Evolutionary conservation across 2,797 vertebrate genomes (phyloP), one percentile per base, ranked within the genome.

Genomic region (Borostomias antarcticus): DNA sequence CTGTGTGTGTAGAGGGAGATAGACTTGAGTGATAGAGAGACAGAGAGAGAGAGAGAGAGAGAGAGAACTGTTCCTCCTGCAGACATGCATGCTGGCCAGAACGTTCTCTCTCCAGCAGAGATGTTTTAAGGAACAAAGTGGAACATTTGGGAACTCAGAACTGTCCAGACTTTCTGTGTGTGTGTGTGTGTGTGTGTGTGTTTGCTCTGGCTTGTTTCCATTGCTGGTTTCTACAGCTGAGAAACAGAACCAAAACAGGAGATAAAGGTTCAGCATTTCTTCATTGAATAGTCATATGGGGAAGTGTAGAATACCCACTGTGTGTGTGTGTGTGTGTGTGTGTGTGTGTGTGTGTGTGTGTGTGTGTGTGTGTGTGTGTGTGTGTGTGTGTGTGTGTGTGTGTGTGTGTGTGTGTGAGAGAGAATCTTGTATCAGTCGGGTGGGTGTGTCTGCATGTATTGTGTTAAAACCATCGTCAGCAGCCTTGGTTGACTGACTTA

Each of bases 391-490:
- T 56, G 26, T 32, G 4, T 73, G 61, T 71, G 62, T 56, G 25
- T 33, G 25, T 35, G 54, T 56, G 8, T 37, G 35, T 57, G 33
- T 26, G 15, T 53, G 51, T 29, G 13, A 47, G 28, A 66, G 29
- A 30, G 29, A 9, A 29, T 59, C n/a, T n/a, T n/a, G n/a, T n/a
- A n/a, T n/a, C n/a, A n/a, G n/a, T n/a, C n/a, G n/a, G n/a, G n/a
- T 13, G 51, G 7, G 37, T 15, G 60, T 21, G 28, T 35, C 2
- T 35, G 70, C 53, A 17, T n/a, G 45, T 40, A 21, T 37, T 58
- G 57, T 40, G 56, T 60, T n/a, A n/a, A n/a, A n/a, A n/a, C n/a
- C n/a, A 77, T 75, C 66, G 64, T 88, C 84, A 89, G 85, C 86
- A 81, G 81, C 73, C 83, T 75, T 72, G 72, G 71, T 80, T 79